Base-by-base conservation (phyloP, 2,888 invertebrate genomes). In the Hirtodrosophila histrioides region DNA sequence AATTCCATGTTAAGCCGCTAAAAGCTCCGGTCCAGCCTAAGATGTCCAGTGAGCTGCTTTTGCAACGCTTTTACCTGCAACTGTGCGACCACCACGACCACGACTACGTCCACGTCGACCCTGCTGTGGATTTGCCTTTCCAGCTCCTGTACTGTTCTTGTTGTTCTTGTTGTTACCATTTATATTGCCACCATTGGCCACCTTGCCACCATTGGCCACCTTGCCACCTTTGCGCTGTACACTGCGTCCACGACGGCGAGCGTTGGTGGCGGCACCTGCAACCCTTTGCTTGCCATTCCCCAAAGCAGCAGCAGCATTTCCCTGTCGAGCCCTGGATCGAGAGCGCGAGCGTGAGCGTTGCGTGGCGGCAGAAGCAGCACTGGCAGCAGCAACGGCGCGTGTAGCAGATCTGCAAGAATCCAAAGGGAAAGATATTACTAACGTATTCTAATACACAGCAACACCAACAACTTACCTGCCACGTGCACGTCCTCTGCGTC, bases 91-190 rank as follows among this genome's bases (percentile, higher is more conserved):
- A 75, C 74, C 83, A 57, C 90, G 89, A 74, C 79, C 89, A 71
- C 91, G 91, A 78, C 90, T 89, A 65, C 91, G 91, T 74, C 90
- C 90, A 12, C 89, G 89, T 68, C 89, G 89, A 71, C 78, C 89
- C 66, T 85, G 88, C 33, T 62, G 73, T 50, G 56, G 65, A n/a
- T 23, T 69, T 75, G 75, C 57, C 58, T 75, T 74, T 51, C 50
- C 74, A 36, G 68, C 64, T 72, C 69, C 55, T 8, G 58, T 35
- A 31, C 36, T 55, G 33, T 56, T 63, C 29, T 50, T 61, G 46
- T 39, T 71, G 44, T 41, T 55, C 43, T 58, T 72, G 37, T 41
- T 69, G 61, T 79, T 82, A 74, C 80, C 82, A 74, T 79, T 86
- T 62, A 44, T 69, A 40, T 76, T 86, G 60, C 64, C 79, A 62